phyloP scores from a whole-genome alignment of 2,888 invertebrate species.

The Epistrophe eligans region DNA sequence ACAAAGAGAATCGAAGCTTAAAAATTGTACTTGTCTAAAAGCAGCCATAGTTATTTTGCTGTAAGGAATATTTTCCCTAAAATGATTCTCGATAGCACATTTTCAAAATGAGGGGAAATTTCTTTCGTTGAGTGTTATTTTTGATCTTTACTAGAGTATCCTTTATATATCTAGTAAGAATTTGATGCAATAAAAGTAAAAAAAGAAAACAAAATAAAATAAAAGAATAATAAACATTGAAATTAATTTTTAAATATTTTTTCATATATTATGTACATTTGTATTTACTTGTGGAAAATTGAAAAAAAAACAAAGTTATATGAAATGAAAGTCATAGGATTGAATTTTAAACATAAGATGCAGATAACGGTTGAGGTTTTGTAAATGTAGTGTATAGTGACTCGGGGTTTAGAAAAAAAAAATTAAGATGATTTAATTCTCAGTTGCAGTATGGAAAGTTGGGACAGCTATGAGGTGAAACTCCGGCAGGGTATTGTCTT shows the following conservation, averaged over 20 bases:
- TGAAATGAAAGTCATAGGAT: not conserved
- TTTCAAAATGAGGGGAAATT: too few relatives aligned
- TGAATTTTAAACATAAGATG: not conserved
- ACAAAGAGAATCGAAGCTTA: too few relatives aligned
- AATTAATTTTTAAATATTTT: not conserved
- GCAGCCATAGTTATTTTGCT: too few relatives aligned
- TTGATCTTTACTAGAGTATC: too few relatives aligned
- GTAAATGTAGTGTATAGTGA: conserved; percentile 2
- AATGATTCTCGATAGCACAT: too few relatives aligned
- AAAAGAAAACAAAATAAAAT: not conserved
- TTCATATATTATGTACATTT: not conserved
- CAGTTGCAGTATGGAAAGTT: conserved; percentile 84
- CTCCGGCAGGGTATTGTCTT: conserved; percentile 84
- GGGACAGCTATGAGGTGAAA: conserved; percentile 84
- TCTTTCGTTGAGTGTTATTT: too few relatives aligned
- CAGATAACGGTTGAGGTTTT: conserved; percentile 33
- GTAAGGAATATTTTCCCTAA: too few relatives aligned
- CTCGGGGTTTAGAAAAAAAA: not conserved
- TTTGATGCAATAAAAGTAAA: not conserved
- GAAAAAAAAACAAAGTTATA: conserved; percentile 1
- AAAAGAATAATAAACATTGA: not conserved
- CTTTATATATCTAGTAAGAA: too few relatives aligned
- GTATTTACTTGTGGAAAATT: conserved; percentile 34
- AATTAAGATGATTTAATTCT: conserved; percentile 24
- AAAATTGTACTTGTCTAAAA: too few relatives aligned